phyloP scores from a whole-genome alignment of 1,140 invertebrate species.

The Calephelis virginiensis region DNA sequence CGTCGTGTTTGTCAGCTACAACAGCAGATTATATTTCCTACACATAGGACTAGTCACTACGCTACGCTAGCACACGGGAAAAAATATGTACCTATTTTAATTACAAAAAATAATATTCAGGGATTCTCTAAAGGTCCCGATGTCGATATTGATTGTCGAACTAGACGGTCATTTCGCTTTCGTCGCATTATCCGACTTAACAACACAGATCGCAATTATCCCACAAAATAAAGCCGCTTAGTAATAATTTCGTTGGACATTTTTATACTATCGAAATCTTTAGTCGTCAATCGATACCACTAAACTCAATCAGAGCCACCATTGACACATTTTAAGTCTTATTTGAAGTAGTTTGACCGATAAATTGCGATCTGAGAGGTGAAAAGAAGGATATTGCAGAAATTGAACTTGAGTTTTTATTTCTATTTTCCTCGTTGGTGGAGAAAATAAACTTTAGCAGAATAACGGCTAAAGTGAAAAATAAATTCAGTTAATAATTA shows the following conservation, averaged over 20 bases:
- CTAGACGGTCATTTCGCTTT: not conserved
- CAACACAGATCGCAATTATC: slow-evolving; percentile 8
- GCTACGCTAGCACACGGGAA: too few relatives aligned
- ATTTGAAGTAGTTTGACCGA: slow-evolving; percentile 63
- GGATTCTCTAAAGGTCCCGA: too few relatives aligned
- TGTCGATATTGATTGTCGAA: not conserved
- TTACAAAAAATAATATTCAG: too few relatives aligned
- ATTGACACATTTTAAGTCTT: slow-evolving; percentile 25
- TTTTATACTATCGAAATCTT: slow-evolving; percentile 20
- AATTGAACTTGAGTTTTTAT: not conserved
- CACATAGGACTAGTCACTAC: too few relatives aligned
- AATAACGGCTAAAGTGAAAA: too few relatives aligned
- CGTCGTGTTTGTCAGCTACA: too few relatives aligned
- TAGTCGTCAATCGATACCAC: slow-evolving; percentile 24
- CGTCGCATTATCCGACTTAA: slow-evolving; percentile 1
- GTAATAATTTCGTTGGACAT: slow-evolving; percentile 4
- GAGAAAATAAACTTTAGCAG: too few relatives aligned
- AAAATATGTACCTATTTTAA: too few relatives aligned
- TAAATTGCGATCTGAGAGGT: slow-evolving; percentile 54
- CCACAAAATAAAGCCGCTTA: slow-evolving; percentile 9
- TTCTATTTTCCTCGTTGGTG: too few relatives aligned
- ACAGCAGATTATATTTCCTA: too few relatives aligned
- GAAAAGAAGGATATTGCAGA: not conserved
- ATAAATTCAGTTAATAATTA: too few relatives aligned
- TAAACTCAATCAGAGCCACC: not conserved